These are phyloP conservation scores for Lateolabrax maculatus DNA, from an alignment of 2,797 vertebrate genomes.

Conservation along the genomic window DNA sequence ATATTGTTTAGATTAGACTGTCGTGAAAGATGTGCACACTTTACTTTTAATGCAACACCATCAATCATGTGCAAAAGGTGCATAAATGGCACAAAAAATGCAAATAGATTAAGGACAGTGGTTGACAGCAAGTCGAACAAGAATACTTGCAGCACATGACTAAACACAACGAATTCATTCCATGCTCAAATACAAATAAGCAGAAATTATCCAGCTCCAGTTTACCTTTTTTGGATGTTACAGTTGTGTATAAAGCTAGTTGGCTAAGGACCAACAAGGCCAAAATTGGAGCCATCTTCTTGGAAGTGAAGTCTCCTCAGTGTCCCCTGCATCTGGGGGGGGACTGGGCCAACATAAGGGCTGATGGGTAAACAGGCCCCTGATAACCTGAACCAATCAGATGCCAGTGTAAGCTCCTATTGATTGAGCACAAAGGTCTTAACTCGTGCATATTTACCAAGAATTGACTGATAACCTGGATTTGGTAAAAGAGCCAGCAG, in stretches of 20 bases:
- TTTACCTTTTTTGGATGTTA: slow-evolving; percentile 75
- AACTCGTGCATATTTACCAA: slow-evolving; percentile 67
- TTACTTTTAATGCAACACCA: neutral
- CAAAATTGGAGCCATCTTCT: slow-evolving; percentile 70
- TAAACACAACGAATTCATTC: neutral
- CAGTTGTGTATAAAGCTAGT: slow-evolving; percentile 54
- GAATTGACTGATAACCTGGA: slow-evolving; percentile 63
- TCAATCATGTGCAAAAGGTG: neutral
- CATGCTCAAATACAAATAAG: neutral
- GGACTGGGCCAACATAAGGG: slow-evolving; percentile 6
- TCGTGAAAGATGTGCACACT: neutral
- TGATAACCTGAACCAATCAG: slow-evolving; percentile 61
- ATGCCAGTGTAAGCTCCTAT: slow-evolving; percentile 38
- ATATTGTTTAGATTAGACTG: neutral
- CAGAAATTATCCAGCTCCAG: neutral
- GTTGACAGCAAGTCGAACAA: neutral
- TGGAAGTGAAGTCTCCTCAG: slow-evolving; percentile 15
- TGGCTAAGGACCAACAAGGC: slow-evolving; percentile 73
- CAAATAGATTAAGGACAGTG: neutral
- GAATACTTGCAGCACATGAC: neutral
- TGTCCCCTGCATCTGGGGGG: neutral
- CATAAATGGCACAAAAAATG: neutral
- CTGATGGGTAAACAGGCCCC: slow-evolving; percentile 2
- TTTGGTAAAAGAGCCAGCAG: slow-evolving; percentile 17
- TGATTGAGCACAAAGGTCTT: slow-evolving; percentile 75